These are phyloP conservation scores for Myoxocephalus aenaeus DNA, from an alignment of 2,797 vertebrate genomes.

Conservation along the genomic window DNA sequence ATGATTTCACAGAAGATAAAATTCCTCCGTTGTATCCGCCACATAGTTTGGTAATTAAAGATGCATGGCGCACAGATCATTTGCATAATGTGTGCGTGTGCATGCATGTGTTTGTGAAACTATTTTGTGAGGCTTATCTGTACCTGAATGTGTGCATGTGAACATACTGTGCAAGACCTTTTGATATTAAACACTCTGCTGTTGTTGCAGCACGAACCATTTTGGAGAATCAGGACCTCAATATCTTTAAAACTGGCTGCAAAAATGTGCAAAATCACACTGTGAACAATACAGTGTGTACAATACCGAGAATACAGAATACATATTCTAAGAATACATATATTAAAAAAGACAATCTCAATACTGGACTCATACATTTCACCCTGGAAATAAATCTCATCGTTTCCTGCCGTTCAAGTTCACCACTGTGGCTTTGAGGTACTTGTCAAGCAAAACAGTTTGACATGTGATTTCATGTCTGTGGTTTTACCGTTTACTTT, in stretches of 20 bases:
- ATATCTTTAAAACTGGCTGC: background rate
- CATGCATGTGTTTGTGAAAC: constrained; percentile 7
- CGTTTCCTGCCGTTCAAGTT: background rate
- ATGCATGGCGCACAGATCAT: constrained; percentile 32
- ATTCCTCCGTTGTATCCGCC: constrained; percentile 63
- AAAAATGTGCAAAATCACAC: background rate
- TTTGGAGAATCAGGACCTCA: background rate
- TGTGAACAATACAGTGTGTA: no score
- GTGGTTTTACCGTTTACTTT: constrained; percentile 13
- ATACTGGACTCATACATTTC: constrained; percentile 8
- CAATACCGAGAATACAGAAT: background rate
- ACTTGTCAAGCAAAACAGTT: constrained; percentile 1
- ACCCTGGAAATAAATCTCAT: background rate
- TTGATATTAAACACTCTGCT: background rate
- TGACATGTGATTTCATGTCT: constrained; percentile 3
- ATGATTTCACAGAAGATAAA: constrained; percentile 71
- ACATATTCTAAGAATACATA: no score
- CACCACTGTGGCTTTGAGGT: background rate
- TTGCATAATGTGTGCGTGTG: constrained; percentile 43
- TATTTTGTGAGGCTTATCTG: constrained; percentile 11
- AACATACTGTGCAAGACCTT: background rate
- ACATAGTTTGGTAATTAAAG: constrained; percentile 61
- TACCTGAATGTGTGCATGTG: background rate
- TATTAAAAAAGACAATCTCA: background rate
- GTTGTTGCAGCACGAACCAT: background rate